Base-by-base conservation (phyloP, 2,888 invertebrate genomes). In the Neoitamus cyanurus region DNA sequence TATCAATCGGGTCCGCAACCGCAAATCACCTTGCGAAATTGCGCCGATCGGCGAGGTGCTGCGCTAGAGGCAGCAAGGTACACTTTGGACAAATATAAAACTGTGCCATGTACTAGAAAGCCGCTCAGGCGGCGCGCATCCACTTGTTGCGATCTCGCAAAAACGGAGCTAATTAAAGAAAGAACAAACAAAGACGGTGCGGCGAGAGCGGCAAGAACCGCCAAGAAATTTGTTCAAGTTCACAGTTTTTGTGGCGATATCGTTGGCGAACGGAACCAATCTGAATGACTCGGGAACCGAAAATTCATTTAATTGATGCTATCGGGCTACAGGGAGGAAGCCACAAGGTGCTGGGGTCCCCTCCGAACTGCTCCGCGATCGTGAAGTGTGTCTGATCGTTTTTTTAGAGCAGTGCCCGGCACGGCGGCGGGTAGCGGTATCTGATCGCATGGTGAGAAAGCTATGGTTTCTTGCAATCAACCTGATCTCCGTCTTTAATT, bases 221-320 rank as follows among this genome's bases (percentile, higher is more conserved):
- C 69, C 13, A 82, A 82, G 68, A 82, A 82, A 82, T 82, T 82
- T 82, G 82, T 82, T 82, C 82, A 82, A 82, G 82, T 82, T 82
- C 82, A 82, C 82, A 82, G 82, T 82, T 82, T 80, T 80, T 80
- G 68, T n/a, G 3, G 34, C 25, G 4, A 25, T 68, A 82, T 68
- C 82, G 70, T 13, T 37, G 37, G 68, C 36, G 82, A 82, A 82
- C 36, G 82, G 34, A 37, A 69, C 69, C 69, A 69, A 82, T 82
- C 30, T 28, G 37, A 69, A 37, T 82, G 30, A 36, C 58, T 69
- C 69, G 34, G 15, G 37, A 70, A 69, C 68, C 82, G 36, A 82
- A 82, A 75, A 37, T 82, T 69, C 69, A 42, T 42, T 69, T 82
- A 82, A 82, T 69, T 82, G 82, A 82, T 82, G 28, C 25, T 37